Evolutionary conservation across 2,888 invertebrate genomes (phyloP).

Genomic region (Malacosoma neustria): DNA sequence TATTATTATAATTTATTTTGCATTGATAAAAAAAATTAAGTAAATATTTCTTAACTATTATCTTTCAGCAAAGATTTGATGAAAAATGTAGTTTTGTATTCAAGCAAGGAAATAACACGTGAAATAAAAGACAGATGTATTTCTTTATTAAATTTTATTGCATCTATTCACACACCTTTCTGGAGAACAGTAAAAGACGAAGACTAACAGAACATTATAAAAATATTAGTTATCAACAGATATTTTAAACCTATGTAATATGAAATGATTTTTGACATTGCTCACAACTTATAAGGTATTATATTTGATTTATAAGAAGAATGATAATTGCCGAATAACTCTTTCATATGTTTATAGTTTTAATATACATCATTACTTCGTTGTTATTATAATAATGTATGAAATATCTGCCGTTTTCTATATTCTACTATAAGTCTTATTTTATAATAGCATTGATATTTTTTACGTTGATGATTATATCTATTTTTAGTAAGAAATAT

Average conservation of each 20-base stretch:
- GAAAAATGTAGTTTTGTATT: too few relatives aligned
- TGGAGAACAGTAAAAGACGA: conserved; percentile 54
- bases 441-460: too few relatives aligned
- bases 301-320: not conserved
- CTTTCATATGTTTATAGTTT: not conserved
- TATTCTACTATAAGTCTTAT: too few relatives aligned
- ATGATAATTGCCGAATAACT: not conserved
- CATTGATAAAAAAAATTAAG: too few relatives aligned
- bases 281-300: not conserved
- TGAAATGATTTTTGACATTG: not conserved
- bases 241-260: not conserved
- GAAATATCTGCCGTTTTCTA: too few relatives aligned
- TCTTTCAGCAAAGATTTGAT: too few relatives aligned
- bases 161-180: conserved; percentile 77
- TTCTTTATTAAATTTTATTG: conserved; percentile 75
- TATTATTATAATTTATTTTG: too few relatives aligned
- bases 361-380: conserved; percentile 6
- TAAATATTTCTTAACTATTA: too few relatives aligned
- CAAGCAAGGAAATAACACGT: conserved; percentile 14
- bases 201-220: conserved; percentile 35
- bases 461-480: too few relatives aligned
- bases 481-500: too few relatives aligned
- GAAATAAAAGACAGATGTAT: conserved; percentile 34
- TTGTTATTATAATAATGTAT: conserved; percentile 15
- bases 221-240: conserved; percentile 10